These are phyloP conservation scores for Hetaerina titia DNA, from an alignment of 2,888 invertebrate genomes.

Conservation along the genomic window DNA sequence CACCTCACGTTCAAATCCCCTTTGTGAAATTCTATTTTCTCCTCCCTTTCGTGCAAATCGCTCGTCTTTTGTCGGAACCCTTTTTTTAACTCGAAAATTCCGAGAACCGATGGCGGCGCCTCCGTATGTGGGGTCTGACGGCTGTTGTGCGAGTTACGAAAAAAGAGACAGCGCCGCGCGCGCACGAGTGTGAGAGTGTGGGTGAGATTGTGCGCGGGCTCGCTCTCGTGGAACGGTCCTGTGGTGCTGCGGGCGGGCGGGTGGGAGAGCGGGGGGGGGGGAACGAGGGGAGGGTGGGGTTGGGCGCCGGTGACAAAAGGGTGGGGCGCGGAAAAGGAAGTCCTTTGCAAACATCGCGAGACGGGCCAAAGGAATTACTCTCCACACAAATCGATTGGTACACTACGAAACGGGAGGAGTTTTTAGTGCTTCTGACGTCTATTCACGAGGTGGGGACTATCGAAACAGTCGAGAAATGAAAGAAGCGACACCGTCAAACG, in stretches of 20 bases:
- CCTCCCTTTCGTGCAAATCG: not conserved
- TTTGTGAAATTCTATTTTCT: slow-evolving; percentile 20
- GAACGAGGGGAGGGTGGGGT: not conserved
- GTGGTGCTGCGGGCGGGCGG: not conserved
- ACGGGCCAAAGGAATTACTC: not conserved
- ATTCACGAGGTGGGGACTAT: not conserved
- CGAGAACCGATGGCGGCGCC: slow-evolving; percentile 54
- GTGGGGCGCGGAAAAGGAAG: not conserved
- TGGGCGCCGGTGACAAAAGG: not conserved
- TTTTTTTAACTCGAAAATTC: not conserved
- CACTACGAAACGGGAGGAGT: not conserved
- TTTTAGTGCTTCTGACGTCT: slow-evolving; percentile 20
- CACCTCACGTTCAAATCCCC: not conserved
- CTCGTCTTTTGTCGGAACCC: slow-evolving; percentile 30
- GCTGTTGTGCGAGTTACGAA: not conserved
- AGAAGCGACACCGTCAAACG: slow-evolving; percentile 7
- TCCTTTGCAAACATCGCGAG: slow-evolving; percentile 22
- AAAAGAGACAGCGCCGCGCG: not conserved
- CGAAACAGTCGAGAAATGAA: slow-evolving; percentile 9
- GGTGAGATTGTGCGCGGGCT: not conserved
- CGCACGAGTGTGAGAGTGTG: not conserved
- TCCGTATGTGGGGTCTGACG: not conserved
- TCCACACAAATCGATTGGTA: slow-evolving; percentile 9
- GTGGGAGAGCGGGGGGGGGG: not conserved
- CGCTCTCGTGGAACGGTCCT: not conserved